Evolutionary conservation across 2,113 vertebrate species (phyloP).

Genomic region (Formicarius rufipectus): DNA sequence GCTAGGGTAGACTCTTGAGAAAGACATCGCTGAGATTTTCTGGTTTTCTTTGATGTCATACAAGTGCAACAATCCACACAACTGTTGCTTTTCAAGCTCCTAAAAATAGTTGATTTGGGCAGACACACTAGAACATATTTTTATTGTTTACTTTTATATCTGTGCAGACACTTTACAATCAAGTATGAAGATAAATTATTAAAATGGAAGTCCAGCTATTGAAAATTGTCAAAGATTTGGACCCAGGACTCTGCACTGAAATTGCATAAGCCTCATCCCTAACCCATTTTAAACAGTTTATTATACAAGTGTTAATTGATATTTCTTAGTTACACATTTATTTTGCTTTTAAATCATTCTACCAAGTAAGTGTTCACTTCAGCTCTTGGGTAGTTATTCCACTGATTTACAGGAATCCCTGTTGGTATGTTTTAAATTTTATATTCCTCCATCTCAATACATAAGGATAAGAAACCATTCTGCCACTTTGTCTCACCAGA

Average conservation of each 20-base stretch:
- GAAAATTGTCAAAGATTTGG: neutral
- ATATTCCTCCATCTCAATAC: neutral
- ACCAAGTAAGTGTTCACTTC: neutral
- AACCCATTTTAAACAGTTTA: neutral
- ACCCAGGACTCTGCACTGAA: neutral
- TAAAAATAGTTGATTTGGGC: neutral
- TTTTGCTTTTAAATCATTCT: neutral
- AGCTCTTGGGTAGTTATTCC: neutral
- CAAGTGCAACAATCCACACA: neutral
- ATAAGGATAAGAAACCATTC: neutral
- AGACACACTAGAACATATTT: neutral
- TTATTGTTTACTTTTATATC: neutral
- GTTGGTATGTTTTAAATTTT: neutral
- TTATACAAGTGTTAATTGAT: neutral
- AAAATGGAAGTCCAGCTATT: neutral
- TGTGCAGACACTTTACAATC: neutral
- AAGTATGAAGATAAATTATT: neutral
- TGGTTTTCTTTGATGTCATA: neutral
- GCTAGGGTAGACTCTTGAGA: neutral
- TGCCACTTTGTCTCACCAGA: neutral
- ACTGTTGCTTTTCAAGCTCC: neutral
- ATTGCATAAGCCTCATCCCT: neutral
- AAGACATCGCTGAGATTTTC: neutral
- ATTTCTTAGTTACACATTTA: neutral
- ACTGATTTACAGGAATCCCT: neutral